phyloP scores from a whole-genome alignment of 2,888 invertebrate species.

The Tenthredo distinguenda region DNA sequence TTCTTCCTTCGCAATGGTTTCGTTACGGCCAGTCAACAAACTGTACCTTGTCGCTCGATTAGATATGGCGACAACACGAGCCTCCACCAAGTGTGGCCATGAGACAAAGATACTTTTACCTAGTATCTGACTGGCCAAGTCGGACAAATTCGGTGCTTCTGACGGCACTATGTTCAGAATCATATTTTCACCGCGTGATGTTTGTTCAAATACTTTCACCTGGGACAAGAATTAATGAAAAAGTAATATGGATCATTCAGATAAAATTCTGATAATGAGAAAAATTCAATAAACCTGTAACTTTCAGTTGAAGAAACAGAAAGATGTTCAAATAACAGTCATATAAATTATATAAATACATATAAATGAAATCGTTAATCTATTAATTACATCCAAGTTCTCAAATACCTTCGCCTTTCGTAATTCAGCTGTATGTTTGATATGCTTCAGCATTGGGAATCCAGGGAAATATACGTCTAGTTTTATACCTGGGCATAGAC shows the following conservation, averaged over 20 bases:
- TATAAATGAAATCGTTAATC: no score
- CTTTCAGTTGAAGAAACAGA: conserved; percentile 15
- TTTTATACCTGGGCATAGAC: conserved; percentile 85
- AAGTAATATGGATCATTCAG: background rate
- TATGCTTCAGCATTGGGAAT: conserved; percentile 94
- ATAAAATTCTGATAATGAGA: no score
- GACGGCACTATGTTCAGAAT: conserved; percentile 83
- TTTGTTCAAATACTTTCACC: conserved; percentile 95
- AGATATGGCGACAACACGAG: conserved; percentile 85
- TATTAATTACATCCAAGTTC: no score
- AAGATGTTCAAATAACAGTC: no score
- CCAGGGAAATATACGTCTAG: conserved; percentile 90
- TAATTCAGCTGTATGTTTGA: conserved; percentile 85
- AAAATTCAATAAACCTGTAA: background rate
- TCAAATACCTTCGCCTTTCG: conserved; percentile 36
- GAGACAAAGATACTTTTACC: conserved; percentile 89
- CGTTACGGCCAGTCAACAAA: conserved; percentile 51
- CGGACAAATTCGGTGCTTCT: conserved; percentile 77
- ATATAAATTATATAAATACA: no score
- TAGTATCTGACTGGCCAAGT: conserved; percentile 83
- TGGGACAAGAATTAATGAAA: conserved; percentile 72
- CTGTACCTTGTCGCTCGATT: conserved; percentile 76
- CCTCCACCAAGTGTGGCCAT: conserved; percentile 97
- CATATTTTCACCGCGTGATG: conserved; percentile 90
- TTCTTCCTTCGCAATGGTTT: conserved; percentile 63